Evolutionary conservation across 2,113 vertebrate genomes (phyloP).

Genomic region (Gasterosteus nipponicus): DNA sequence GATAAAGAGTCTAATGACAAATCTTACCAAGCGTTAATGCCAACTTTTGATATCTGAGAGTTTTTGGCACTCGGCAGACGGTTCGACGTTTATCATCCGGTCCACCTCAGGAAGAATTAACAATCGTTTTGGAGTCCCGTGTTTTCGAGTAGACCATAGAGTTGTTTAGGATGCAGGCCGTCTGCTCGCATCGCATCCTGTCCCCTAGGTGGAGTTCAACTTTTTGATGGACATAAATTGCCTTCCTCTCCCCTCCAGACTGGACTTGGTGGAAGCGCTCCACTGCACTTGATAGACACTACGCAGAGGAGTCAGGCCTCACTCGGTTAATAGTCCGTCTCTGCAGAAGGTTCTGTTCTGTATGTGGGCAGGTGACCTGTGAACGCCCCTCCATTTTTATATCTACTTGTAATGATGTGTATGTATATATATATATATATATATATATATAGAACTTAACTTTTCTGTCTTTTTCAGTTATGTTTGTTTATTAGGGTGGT

Average conservation of each 20-base stretch:
- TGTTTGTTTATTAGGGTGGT: constrained; percentile 32
- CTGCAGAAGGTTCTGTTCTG: constrained; percentile 46
- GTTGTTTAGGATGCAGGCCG: constrained; percentile 67
- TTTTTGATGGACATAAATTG: constrained; percentile 82
- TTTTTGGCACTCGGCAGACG: neutral
- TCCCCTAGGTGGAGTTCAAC: constrained; percentile 72
- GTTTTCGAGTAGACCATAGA: constrained; percentile 20
- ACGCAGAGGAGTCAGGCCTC: constrained; percentile 70
- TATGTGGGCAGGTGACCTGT: constrained; percentile 35
- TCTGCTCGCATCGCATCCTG: constrained; percentile 57
- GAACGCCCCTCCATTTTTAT: constrained; percentile 19
- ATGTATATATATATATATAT: too few relatives aligned
- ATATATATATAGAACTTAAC: too few relatives aligned
- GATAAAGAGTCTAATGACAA: neutral
- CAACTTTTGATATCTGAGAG: constrained; percentile 6
- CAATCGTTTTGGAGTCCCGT: constrained; percentile 8
- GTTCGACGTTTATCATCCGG: neutral
- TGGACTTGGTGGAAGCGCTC: constrained; percentile 76
- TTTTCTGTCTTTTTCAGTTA: constrained; percentile 17
- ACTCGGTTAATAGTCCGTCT: constrained; percentile 72
- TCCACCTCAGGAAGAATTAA: neutral
- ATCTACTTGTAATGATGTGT: constrained; percentile 30
- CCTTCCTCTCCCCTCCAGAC: constrained; percentile 72
- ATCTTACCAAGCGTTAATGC: neutral
- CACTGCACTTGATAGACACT: constrained; percentile 83